Percentiles rank a stretch among this genome's conserved stretches.
Evolutionary conservation across 2,888 invertebrate species (phyloP).

Genomic region (Halictus ligatus): DNA sequence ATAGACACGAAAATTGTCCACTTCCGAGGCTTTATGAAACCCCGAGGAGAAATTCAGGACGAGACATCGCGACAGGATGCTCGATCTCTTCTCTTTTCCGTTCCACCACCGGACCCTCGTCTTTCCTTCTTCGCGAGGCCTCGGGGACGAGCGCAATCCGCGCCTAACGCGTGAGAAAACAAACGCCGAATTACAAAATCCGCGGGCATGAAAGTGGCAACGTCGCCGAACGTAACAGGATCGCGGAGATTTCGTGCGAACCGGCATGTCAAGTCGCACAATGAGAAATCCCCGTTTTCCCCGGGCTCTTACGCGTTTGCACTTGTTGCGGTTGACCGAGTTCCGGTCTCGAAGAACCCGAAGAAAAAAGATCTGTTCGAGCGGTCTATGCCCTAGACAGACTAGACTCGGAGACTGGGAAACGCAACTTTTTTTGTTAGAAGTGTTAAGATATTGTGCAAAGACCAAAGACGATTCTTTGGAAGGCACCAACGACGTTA

Average conservation of each 20-base stretch:
- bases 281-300: constrained; percentile 2
- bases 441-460: too few species aligned
- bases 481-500: too few species aligned
- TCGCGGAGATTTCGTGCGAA: neutral
- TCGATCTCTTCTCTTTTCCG: neutral
- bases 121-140: neutral
- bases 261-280: neutral
- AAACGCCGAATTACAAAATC: constrained; percentile 14
- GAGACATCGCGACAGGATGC: constrained; percentile 32
- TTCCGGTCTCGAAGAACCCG: neutral
- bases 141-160: neutral
- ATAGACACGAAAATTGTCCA: constrained; percentile 19
- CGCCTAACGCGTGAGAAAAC: constrained; percentile 5
- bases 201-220: neutral
- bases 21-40: constrained; percentile 34
- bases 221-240: neutral
- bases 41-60: constrained; percentile 60
- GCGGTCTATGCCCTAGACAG: neutral
- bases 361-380: neutral
- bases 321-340: constrained; percentile 5
- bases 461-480: too few species aligned
- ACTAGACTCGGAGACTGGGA: too few species aligned
- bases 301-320: neutral
- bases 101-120: neutral
- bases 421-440: too few species aligned